phyloP scores from a whole-genome alignment of 1,140 invertebrate genomes.

The Pygmarrhopalites habei region DNA sequence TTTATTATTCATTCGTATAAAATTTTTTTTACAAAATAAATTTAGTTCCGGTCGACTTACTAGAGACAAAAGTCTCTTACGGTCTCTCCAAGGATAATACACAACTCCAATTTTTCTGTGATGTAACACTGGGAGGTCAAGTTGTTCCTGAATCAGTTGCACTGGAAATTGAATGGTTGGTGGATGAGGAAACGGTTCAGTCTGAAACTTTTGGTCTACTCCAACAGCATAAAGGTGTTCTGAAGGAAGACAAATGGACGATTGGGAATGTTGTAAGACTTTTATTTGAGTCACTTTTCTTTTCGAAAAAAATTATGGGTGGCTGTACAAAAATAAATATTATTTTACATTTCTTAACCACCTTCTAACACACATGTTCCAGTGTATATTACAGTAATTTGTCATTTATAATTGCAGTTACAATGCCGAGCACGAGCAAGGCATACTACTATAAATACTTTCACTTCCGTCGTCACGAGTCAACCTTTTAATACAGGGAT shows the following conservation, averaged over 20 bases:
- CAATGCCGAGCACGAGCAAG: conserved; percentile 39
- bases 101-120: conserved; percentile 38
- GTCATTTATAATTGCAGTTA: conserved; percentile 19
- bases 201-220: conserved; percentile 38
- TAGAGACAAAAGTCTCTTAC: conserved; percentile 39
- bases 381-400: background rate
- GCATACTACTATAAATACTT: conserved; percentile 39
- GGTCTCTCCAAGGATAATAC: conserved; percentile 32
- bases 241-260: conserved; percentile 39
- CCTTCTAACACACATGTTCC: too few species aligned
- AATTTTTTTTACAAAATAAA: too few species aligned
- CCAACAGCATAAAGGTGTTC: conserved; percentile 38
- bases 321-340: too few species aligned
- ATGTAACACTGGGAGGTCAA: conserved; percentile 37
- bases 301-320: too few species aligned
- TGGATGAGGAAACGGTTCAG: conserved; percentile 37
- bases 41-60: conserved; percentile 40
- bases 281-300: too few species aligned
- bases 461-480: conserved; percentile 38
- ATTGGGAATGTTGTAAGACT: conserved; percentile 38
- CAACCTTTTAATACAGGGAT: conserved; percentile 37
- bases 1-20: too few species aligned
- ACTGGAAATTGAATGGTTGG: conserved; percentile 40
- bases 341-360: too few species aligned
- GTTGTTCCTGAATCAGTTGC: conserved; percentile 38